Conservation (phyloP, 2,797 vertebrate species). For the Heterohyrax brucei region DNA sequence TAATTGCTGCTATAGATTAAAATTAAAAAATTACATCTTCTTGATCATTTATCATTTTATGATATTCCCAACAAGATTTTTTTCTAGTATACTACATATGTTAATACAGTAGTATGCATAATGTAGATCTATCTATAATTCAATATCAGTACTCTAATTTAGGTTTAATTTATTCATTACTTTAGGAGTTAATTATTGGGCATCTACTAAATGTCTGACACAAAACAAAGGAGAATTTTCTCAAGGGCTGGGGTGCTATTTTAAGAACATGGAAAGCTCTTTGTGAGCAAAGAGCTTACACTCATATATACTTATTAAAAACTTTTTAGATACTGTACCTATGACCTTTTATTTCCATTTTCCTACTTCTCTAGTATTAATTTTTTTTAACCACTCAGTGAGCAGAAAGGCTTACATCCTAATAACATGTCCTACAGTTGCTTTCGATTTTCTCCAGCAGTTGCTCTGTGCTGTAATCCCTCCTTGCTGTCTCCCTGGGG, state of each 20-base stretch:
- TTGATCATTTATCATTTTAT: conserved; percentile 76
- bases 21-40: conserved; percentile 84
- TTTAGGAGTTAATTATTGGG: conserved; percentile 34
- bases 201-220: background rate
- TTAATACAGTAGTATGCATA: background rate
- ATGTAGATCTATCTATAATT: background rate
- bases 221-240: background rate
- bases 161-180: conserved; percentile 7
- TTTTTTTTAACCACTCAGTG: background rate
- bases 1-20: conserved; percentile 80
- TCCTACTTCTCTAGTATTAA: background rate
- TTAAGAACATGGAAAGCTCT: conserved; percentile 3
- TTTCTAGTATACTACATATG: background rate
- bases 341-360: conserved; percentile 26
- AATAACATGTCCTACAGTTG: background rate
- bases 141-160: background rate
- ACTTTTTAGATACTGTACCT: background rate
- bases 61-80: conserved; percentile 44
- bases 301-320: background rate
- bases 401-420: conserved; percentile 2
- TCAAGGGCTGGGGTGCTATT: background rate
- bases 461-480: background rate
- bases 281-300: background rate
- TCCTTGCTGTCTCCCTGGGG: background rate
- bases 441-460: too few species aligned